A percentile compares a stretch with the other conserved stretches of the same genome.
Evolutionary conservation across 2,888 invertebrate species (phyloP).

Genomic region (Rugalucina vietnamica): DNA sequence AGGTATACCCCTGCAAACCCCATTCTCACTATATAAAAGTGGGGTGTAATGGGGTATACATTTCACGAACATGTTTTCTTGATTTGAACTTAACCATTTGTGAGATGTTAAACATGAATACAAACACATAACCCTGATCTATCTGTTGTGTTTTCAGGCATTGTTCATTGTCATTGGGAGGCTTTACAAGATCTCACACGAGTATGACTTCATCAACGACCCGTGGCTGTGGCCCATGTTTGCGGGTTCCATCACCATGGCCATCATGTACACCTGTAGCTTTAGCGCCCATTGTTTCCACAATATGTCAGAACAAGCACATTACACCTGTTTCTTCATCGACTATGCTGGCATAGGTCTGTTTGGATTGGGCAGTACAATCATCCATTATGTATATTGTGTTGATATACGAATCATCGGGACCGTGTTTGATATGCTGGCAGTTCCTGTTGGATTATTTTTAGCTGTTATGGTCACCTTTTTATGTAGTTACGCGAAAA

Average conservation of each 20-base stretch:
- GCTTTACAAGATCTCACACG: slow-evolving; percentile 67
- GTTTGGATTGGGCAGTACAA: slow-evolving; percentile 82
- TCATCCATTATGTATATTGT: slow-evolving; percentile 82
- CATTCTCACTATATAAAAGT: no score
- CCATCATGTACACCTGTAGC: slow-evolving; percentile 79
- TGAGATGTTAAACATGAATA: no score
- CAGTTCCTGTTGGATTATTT: slow-evolving; percentile 76
- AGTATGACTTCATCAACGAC: slow-evolving; percentile 78
- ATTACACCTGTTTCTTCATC: slow-evolving; percentile 83
- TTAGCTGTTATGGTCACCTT: slow-evolving; percentile 77
- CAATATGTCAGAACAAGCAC: slow-evolving; percentile 80
- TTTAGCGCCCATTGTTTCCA: slow-evolving; percentile 81
- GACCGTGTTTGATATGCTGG: slow-evolving; percentile 66
- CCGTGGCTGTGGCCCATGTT: slow-evolving; percentile 81
- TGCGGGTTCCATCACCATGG: slow-evolving; percentile 78
- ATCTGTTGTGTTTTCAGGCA: no score
- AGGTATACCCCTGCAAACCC: no score
- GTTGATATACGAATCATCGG: slow-evolving; percentile 74
- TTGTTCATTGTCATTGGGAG: slow-evolving; percentile 68
- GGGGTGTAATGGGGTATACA: no score
- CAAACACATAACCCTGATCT: no score
- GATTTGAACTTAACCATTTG: no score
- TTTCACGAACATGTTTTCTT: no score
- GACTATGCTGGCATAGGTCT: slow-evolving; percentile 83
- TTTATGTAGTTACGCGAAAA: slow-evolving; percentile 80